A percentile compares a stretch with the other conserved stretches of the same genome.
Conservation (phyloP, 2,888 invertebrate genomes). For the Cryptocephalus primarius region DNA sequence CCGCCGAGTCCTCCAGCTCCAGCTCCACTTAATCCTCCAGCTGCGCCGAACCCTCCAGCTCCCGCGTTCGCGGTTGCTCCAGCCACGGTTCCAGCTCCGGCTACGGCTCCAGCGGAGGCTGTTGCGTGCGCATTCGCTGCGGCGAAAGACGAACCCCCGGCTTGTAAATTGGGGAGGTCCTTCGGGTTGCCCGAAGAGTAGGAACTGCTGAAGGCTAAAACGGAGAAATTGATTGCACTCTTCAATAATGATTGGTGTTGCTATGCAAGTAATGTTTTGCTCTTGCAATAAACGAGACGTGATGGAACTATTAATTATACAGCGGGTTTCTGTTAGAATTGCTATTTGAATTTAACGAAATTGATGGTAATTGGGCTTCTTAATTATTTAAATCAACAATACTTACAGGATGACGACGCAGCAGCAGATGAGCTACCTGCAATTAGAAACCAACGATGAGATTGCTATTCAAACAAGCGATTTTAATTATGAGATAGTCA, state of each 20-base stretch:
- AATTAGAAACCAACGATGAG: slow-evolving; percentile 4
- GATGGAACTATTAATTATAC: not conserved
- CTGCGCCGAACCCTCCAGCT: slow-evolving; percentile 1
- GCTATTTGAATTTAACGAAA: not conserved
- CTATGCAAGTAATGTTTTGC: too few species aligned
- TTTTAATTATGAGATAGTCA: too few species aligned
- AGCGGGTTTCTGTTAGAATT: not conserved
- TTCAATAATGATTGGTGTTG: too few species aligned
- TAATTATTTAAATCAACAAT: not conserved
- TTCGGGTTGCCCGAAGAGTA: slow-evolving; percentile 6
- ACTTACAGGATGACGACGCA: slow-evolving; percentile 15
- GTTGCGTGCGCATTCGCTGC: slow-evolving; percentile 3
- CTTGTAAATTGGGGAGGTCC: slow-evolving; percentile 3
- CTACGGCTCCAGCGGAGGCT: slow-evolving; percentile 4
- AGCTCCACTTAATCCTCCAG: not conserved
- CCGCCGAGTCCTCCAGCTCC: slow-evolving; percentile 2
- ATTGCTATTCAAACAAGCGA: too few species aligned
- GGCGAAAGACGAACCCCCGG: slow-evolving; percentile 5
- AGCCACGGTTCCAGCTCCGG: slow-evolving; percentile 1
- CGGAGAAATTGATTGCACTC: not conserved
- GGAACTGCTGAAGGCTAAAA: slow-evolving; percentile 17
- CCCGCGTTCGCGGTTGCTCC: not conserved
- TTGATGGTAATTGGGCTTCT: not conserved
- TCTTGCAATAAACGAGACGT: too few species aligned
- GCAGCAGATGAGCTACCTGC: slow-evolving; percentile 18